Evolutionary conservation across 2,113 vertebrate genomes (phyloP).

Genomic region (Anguilla rostrata): DNA sequence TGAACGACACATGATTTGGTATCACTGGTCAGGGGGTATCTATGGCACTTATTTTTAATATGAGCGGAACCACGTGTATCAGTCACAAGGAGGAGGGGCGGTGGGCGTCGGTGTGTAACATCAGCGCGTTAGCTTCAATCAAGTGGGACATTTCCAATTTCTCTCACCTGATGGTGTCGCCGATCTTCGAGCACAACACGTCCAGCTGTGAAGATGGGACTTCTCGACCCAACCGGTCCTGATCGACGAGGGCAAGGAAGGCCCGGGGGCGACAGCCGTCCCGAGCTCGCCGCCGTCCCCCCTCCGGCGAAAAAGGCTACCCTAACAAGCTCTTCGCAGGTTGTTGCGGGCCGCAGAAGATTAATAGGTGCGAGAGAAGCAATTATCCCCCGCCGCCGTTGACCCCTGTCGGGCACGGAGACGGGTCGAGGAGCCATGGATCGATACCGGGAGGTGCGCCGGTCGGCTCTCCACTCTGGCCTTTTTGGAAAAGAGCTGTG

Average conservation of each 20-base stretch:
- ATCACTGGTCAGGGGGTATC: no score
- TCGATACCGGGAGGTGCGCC: constrained; percentile 56
- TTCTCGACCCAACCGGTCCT: neutral
- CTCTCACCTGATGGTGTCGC: constrained; percentile 9
- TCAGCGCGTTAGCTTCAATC: neutral
- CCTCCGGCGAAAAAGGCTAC: constrained; percentile 29
- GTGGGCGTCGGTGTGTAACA: neutral
- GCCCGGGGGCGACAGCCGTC: constrained; percentile 18
- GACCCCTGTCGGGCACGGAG: constrained; percentile 56
- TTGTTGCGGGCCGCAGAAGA: constrained; percentile 40
- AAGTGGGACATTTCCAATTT: constrained; percentile 4
- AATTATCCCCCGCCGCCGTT: constrained; percentile 55
- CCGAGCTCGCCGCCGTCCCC: constrained; percentile 1
- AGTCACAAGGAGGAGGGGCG: neutral
- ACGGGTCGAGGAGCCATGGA: constrained; percentile 56
- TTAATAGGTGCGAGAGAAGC: constrained; percentile 60
- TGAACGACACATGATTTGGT: no score
- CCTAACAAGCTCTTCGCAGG: constrained; percentile 39
- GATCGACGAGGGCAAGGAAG: constrained; percentile 6
- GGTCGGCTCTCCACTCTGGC: constrained; percentile 49
- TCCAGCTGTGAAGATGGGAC: constrained; percentile 27
- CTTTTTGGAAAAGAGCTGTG: constrained; percentile 25
- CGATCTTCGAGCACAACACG: constrained; percentile 7
- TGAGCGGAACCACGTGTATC: neutral
- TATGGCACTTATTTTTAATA: no score